Percentiles rank a stretch among this genome's conserved stretches.
These are phyloP conservation scores for Neosilurus hyrtlii DNA, from an alignment of 2,797 vertebrate genomes.

Conservation along the genomic window DNA sequence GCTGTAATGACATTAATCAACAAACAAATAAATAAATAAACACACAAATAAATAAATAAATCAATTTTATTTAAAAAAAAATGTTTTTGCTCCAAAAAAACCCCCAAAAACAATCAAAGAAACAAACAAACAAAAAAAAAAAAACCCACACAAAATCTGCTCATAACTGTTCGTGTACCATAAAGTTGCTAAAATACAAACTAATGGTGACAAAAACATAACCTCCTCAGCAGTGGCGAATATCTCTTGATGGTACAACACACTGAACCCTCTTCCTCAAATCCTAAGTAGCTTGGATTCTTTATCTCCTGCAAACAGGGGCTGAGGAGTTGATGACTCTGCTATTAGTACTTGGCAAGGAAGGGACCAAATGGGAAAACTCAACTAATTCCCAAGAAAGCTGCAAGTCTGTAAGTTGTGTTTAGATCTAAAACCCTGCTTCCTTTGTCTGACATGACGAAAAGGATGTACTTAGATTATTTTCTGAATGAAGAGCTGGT, in stretches of 20 bases:
- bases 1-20: too few species aligned
- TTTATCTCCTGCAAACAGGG: neutral
- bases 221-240: too few species aligned
- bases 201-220: too few species aligned
- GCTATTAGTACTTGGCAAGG: conserved; percentile 9
- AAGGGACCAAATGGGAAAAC: neutral
- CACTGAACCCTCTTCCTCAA: neutral
- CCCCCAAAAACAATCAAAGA: too few species aligned
- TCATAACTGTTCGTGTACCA: too few species aligned
- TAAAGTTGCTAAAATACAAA: too few species aligned
- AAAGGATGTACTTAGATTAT: neutral
- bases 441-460: neutral
- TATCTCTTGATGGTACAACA: neutral
- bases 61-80: too few species aligned
- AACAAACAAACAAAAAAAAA: too few species aligned
- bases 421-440: neutral
- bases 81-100: too few species aligned
- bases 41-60: too few species aligned
- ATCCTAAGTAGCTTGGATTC: neutral
- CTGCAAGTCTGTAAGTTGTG: neutral
- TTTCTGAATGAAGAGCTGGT: neutral
- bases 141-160: too few species aligned
- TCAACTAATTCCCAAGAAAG: neutral
- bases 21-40: too few species aligned
- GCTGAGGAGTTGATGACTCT: neutral